Base-by-base conservation (phyloP, 2,113 vertebrate species). In the Campylomormyrus numenius region DNA sequence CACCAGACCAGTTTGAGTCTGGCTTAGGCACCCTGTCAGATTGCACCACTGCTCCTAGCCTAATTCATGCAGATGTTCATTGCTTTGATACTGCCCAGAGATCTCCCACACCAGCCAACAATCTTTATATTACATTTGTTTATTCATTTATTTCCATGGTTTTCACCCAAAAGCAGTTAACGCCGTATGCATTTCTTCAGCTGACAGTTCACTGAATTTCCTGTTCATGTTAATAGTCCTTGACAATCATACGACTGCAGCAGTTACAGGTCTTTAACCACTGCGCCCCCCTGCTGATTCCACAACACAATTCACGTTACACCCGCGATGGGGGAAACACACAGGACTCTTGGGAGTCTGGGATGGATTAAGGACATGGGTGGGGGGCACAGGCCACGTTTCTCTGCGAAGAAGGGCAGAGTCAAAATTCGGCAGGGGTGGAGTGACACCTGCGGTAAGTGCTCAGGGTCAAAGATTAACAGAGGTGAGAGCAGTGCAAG, bases 1-100 rank as follows among this genome's bases (percentile, higher is more conserved):
- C 94, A 94, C 93, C 94, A 94, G 92, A 48, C 62, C 89, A 46
- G 27, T 42, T 9, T n/a, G 27, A 24, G 5, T 39, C 31, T 42
- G 74, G 35, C 35, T 31, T 52, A 46, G 0, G 15, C 11, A 45
- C 58, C 19, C 5, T 24, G 42, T 5, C 45, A 86, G 31, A 10
- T 39, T 15, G 13, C 42, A 91, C 70, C 90, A 89, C 89, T 85
- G 53, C 24, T 8, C 13, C 0, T 52, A 46, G 21, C 27, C 15
- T 52, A 17, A 52, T 49, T 15, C 27, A 53, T 46, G 42, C 45
- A 45, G 45, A 84, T 46, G 42, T 39, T 84, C 19, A 9, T 46
- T 7, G 11, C 27, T 17, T 52, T 52, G 50, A 52, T 3, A 52
- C 50, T 42, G 31, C 17, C 74, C 6, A 80, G 74, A 17, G 15